A percentile compares a stretch with the other conserved stretches of the same genome.
Evolutionary conservation across 2,113 vertebrate genomes (phyloP).

Genomic region (Sebastes schlegelii): DNA sequence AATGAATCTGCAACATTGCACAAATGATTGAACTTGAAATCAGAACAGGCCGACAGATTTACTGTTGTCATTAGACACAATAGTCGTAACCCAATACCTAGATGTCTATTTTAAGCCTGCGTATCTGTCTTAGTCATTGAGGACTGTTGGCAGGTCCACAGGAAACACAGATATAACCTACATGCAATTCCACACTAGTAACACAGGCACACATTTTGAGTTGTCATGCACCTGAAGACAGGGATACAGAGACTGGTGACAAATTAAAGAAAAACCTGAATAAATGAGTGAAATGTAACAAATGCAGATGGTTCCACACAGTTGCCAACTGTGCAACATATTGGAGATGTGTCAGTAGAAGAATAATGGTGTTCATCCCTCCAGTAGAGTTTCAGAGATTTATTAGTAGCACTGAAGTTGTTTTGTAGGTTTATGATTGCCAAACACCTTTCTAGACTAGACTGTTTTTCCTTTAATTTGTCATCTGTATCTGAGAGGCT

Average conservation of each 20-base stretch:
- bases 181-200: not conserved
- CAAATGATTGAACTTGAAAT: conserved; percentile 13
- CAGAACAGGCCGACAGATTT: not conserved
- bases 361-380: too few relatives aligned
- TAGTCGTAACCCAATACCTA: not conserved
- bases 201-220: not conserved
- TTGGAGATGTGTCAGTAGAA: too few relatives aligned
- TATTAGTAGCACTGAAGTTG: too few relatives aligned
- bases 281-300: not conserved
- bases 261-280: conserved; percentile 4
- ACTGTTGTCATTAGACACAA: not conserved
- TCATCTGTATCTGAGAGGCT: not conserved
- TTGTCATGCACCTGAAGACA: conserved; percentile 3
- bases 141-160: not conserved
- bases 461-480: conserved; percentile 25
- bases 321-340: not conserved
- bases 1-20: conserved; percentile 2
- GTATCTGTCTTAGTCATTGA: not conserved
- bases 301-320: not conserved
- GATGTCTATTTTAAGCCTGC: conserved; percentile 3
- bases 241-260: not conserved
- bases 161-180: conserved; percentile 4
- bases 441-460: conserved; percentile 6
- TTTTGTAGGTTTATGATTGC: too few relatives aligned
- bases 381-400: too few relatives aligned